Evolutionary conservation across 2,797 vertebrate genomes (phyloP), one percentile per base, ranked within the genome.

Genomic region (Allobates femoralis): DNA sequence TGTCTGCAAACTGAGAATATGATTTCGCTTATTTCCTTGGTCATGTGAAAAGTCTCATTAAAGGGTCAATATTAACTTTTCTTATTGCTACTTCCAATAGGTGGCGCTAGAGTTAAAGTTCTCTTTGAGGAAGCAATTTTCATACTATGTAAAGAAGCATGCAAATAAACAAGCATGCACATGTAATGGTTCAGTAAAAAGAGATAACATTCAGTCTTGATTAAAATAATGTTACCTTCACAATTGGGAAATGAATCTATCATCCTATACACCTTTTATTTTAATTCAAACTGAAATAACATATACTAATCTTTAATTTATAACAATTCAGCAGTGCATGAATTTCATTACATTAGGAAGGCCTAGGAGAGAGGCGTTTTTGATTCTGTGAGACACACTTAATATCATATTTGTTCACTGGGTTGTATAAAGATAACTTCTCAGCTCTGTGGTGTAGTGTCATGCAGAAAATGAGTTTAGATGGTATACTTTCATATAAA

Each of bases 361-460:
- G 56, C 81, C 76, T 79, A 75, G 81, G 53, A 75, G 82, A 84
- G 66, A 87, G 21, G 76, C 46, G 55, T 83, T 87, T 84, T 87
- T 87, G 83, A 84, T 80, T 84, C 58, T 80, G 81, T 58, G 64
- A 84, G 76, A 84, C 76, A 84, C 77, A 84, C 76, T 87, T 87
- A 87, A 87, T 87, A 87, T 87, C 86, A 75, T 74, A 84, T 87
- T 87, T 84, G 86, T 53, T 87, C 81, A 87, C 66, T 87, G 86
- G 73, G 77, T 80, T 87, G 86, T 80, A 84, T 84, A 87, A 84
- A 84, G 86, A 84, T 84, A 87, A 76, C 82, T 87, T 87, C 77
- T 55, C 46, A 80, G 82, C 58, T 79, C 67, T 62, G 77, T 66
- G 37, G 30, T 3, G 41, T 75, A 83, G 86, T 87, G 82, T 87